Evolutionary conservation across 2,888 invertebrate species (phyloP), one percentile per base, ranked within the genome.

Genomic region (Salticus scenicus): DNA sequence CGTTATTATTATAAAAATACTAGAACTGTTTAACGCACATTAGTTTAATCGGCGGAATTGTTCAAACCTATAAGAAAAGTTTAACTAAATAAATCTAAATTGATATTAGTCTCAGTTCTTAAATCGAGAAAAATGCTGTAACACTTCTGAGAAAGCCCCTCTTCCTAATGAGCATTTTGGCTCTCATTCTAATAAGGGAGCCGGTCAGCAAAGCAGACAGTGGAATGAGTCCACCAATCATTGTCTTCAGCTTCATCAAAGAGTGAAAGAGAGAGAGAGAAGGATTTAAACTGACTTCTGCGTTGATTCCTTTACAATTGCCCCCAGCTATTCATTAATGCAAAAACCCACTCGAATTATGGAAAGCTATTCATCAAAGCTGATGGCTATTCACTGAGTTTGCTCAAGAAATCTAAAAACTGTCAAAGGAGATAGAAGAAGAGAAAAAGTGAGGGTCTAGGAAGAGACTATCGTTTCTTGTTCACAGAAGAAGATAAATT

Each of bases 181-280:
- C 63, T 84, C 78, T 57, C 79, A 85, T 74, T 85, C 73, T 85
- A 85, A 85, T 85, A 74, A 85, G 78, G 42, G 42, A 78, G 78
- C 78, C 78, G 78, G 78, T 78, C 73, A 84, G 78, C 73, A 74
- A 14, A 70, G 8, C 47, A 47, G 47, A 47, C 74, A 69, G 69
- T 31, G 41, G 30, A 85, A 85, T 74, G 70, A 70, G 70, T 42
- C 76, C 31, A 84, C 79, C 78, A 63, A 85, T 85, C 84, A 85
- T 69, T 74, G 82, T 82, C 73, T 63, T 51, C 74, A 27, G 41
- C 69, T 70, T 76, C 82, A 82, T 82, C 76, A 81, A 66, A 42
- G 71, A 27, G 17, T 28, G 64, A n/a, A 71, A 14, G 17, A 31
- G 31, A 30, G 20, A 73, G 70, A 71, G 42, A 70, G 73, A 74